Conservation (phyloP, 2,113 vertebrate genomes). For the Oryzias javanicus region DNA sequence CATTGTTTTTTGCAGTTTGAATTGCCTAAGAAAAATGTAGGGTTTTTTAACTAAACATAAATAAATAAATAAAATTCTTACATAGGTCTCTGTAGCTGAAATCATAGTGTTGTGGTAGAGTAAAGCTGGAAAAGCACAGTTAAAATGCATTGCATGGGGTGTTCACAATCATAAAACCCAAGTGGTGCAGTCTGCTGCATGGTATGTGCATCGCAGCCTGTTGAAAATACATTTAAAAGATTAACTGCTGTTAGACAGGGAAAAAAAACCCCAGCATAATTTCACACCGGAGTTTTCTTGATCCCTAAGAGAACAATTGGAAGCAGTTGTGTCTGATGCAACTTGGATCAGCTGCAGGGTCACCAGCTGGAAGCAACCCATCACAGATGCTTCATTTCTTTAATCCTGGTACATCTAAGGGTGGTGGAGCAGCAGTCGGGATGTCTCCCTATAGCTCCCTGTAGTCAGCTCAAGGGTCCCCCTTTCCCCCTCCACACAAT, state of each 20-base stretch:
- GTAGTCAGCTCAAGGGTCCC: neutral
- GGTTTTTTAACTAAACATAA: no score
- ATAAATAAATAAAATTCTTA: neutral
- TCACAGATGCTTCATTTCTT: neutral
- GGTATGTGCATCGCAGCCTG: no score
- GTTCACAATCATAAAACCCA: no score
- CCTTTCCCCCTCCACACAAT: neutral
- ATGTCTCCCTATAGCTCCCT: neutral
- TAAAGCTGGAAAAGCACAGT: neutral
- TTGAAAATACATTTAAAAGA: no score
- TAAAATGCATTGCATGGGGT: neutral
- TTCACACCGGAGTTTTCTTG: no score
- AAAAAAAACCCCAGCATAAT: no score
- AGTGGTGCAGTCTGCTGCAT: no score
- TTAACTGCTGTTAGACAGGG: no score
- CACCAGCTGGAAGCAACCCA: neutral
- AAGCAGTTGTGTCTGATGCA: no score
- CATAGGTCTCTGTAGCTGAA: neutral
- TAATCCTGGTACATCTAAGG: neutral
- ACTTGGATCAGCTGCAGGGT: neutral
- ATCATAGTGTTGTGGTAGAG: neutral
- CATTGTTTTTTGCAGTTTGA: neutral
- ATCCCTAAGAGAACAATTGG: no score
- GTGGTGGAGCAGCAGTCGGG: neutral
- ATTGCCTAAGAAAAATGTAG: no score